Conservation (phyloP, 2,888 invertebrate genomes). For the Patella ulyssiponensis region DNA sequence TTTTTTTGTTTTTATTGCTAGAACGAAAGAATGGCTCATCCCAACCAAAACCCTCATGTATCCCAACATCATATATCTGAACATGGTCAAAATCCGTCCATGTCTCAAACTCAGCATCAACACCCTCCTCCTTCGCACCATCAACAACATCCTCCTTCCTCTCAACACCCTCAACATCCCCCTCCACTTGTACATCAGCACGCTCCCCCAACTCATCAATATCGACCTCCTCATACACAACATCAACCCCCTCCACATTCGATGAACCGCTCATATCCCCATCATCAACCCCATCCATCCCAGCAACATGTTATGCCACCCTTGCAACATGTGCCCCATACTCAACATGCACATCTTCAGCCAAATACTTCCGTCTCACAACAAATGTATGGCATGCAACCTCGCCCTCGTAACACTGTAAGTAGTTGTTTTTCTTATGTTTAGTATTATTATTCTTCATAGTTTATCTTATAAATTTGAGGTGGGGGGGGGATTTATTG, state of each 20-base stretch:
- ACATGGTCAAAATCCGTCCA: background rate
- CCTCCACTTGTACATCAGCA: background rate
- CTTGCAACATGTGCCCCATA: background rate
- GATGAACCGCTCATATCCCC: background rate
- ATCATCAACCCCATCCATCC: background rate
- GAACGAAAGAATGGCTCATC: background rate
- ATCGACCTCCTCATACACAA: background rate
- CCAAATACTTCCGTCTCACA: conserved; percentile 9
- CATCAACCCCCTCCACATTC: background rate
- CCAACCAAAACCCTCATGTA: conserved; percentile 5
- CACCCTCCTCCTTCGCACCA: background rate
- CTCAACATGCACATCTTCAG: conserved; percentile 9
- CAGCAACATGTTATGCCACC: background rate
- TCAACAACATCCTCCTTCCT: background rate
- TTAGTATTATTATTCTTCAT: background rate
- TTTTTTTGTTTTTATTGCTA: background rate
- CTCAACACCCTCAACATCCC: conserved; percentile 2
- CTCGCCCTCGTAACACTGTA: background rate
- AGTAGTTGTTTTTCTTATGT: conserved; percentile 4
- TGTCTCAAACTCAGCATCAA: background rate
- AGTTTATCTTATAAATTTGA: too few relatives aligned
- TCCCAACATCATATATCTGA: background rate
- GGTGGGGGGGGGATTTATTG: too few relatives aligned
- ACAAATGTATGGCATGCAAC: conserved; percentile 8
- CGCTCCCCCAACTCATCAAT: background rate